Base-by-base conservation (phyloP, 2,797 vertebrate genomes). In the Apogon hyalosoma region DNA sequence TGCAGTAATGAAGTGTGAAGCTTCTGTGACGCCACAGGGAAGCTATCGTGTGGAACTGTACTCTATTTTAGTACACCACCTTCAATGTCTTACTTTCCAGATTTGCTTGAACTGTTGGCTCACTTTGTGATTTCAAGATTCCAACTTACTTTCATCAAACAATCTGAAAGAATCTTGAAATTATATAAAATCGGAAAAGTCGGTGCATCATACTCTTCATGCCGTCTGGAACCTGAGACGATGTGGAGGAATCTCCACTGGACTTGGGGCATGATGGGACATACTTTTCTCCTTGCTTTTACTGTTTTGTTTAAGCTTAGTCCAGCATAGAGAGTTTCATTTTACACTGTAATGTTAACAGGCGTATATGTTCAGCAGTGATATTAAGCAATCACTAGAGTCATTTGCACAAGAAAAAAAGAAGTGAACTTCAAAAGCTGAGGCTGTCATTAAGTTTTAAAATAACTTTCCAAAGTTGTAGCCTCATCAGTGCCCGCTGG, bases 1-100 rank as follows among this genome's bases (percentile, higher is more conserved):
- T 67, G 78, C 87, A 74, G 79, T 91, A 90, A 91, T 91, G 85
- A 90, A 88, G 88, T 87, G 85, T 87, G 85, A 91, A 85, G 85
- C 79, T 72, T 76, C 74, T 82, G 77, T 73, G 69, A 84, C 62
- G 64, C 84, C 83, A 80, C 79, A 43, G 77, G 82, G 83, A 88
- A 61, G 64, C 68, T 63, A 69, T 68, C 47, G 24, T 16, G 82
- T 68, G 60, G 75, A 84, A 83, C 70, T 80, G 58, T 73, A 84
- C 77, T 71, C 63, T 80, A 73, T 87, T 81, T 88, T 73, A 53
- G 61, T 75, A 46, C 67, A 68, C 75, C 81, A 65, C 77, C 77
- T 79, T 78, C 40, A 14, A 39, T 63, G 69, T 67, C 71, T 78
- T 58, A 40, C 66, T 65, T 56, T 42, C 15, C 62, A 43, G 48